A percentile compares a stretch with the other conserved stretches of the same genome.
Conservation (phyloP, 2,888 invertebrate species). For the Acrobasis repandana region DNA sequence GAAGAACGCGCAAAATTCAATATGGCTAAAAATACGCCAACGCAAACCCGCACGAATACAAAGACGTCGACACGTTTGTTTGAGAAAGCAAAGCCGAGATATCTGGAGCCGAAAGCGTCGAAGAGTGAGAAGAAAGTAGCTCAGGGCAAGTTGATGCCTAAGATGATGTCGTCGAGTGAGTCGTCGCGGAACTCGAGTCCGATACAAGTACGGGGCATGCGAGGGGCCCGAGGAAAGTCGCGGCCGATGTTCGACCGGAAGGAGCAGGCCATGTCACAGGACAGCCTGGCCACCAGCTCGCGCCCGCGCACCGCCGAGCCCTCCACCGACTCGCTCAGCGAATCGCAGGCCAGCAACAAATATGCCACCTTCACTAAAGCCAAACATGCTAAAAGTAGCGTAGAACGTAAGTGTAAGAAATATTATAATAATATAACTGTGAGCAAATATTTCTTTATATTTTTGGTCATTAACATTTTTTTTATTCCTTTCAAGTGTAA, state of each 20-base stretch:
- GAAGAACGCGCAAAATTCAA: conserved; percentile 70
- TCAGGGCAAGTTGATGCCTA: conserved; percentile 65
- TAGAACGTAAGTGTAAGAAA: conserved; percentile 55
- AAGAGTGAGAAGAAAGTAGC: conserved; percentile 48
- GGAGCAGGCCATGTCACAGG: conserved; percentile 70
- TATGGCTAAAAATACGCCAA: conserved; percentile 52
- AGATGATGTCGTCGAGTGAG: conserved; percentile 84
- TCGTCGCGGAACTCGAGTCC: conserved; percentile 88
- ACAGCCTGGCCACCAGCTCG: conserved; percentile 73
- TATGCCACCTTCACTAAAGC: conserved; percentile 70
- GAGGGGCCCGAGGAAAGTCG: conserved; percentile 48
- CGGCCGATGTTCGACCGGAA: conserved; percentile 55
- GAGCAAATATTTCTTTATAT: too few species aligned
- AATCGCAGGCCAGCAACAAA: conserved; percentile 64
- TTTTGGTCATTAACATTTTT: too few species aligned
- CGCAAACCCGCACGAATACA: conserved; percentile 43
- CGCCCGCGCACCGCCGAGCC: conserved; percentile 73
- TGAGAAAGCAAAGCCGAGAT: conserved; percentile 81
- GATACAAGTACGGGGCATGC: conserved; percentile 57
- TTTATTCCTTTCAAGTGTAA: too few species aligned
- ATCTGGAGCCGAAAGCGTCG: conserved; percentile 80
- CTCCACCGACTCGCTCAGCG: conserved; percentile 71
- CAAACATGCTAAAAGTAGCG: conserved; percentile 53
- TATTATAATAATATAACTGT: neutral
- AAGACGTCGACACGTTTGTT: conserved; percentile 36